phyloP scores from a whole-genome alignment of 2,113 vertebrate genomes.

The Oxygymnocypris stewartii region DNA sequence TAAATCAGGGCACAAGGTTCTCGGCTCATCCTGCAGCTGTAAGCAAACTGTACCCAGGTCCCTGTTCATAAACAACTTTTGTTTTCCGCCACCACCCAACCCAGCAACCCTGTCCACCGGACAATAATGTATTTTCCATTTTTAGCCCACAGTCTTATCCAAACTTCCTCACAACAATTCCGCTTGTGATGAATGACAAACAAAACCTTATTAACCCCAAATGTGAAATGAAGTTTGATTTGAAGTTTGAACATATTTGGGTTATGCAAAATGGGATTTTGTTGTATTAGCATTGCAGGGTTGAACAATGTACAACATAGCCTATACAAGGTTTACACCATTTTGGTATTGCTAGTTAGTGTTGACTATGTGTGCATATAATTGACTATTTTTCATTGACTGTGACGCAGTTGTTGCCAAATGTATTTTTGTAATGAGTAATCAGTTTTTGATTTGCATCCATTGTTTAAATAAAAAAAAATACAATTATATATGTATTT shows the following conservation, averaged over 20 bases:
- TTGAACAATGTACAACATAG: background rate
- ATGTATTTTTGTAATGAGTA: background rate
- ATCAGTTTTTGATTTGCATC: background rate
- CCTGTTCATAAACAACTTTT: slow-evolving; percentile 19
- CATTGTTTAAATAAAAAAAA: background rate
- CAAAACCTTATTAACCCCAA: slow-evolving; percentile 5
- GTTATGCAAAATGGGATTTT: background rate
- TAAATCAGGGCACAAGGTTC: background rate
- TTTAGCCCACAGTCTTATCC: slow-evolving; percentile 46
- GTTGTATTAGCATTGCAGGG: background rate
- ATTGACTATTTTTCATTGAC: background rate
- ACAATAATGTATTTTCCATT: slow-evolving; percentile 55
- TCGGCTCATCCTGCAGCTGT: slow-evolving; percentile 36
- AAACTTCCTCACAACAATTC: slow-evolving; percentile 49
- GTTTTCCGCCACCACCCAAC: slow-evolving; percentile 22
- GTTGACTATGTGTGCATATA: background rate
- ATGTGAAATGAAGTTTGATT: background rate
- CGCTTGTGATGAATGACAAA: slow-evolving; percentile 24
- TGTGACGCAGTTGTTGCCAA: background rate
- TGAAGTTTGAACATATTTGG: background rate
- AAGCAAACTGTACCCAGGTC: slow-evolving; percentile 44
- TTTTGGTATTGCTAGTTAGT: background rate
- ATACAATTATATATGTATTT: background rate
- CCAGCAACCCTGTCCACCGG: background rate
- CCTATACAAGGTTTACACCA: background rate